Base-by-base conservation (phyloP, 2,888 invertebrate species). In the Sinohyriopsis cumingii region DNA sequence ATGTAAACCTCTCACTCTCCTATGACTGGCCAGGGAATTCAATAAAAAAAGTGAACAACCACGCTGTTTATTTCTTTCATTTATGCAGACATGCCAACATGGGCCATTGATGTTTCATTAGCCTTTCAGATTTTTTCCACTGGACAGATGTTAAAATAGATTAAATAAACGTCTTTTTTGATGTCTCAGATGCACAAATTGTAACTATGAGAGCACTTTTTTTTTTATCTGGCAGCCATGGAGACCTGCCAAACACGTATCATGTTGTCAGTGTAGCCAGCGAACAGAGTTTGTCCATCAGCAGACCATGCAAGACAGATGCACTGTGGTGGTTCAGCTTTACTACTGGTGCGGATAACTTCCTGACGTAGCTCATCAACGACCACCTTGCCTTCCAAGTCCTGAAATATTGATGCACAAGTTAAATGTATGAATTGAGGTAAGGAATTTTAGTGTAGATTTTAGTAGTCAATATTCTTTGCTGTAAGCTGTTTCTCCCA, bases 301-400 rank as follows among this genome's bases (percentile, higher is more conserved):
- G 97, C 96, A 72, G 99, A 99, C 99, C 99, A 99, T 28, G 99
- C 98, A 87, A 99, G 92, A 7, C 97, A 99, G 82, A 97, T 93
- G 91, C 99, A 99, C 90, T 97, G 96, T 62, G 99, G 98, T 82
- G 96, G 96, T 87, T 96, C 96, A 65, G 95, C 94, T 91, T 97
- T 97, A 66, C 85, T 77, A 69, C 94, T 92, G 33, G 92, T 87
- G 92, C 92, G 87, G 76, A 97, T 95, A 83, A 98, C 95, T 89
- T 99, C 99, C n/a, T 98, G 97, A 88, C 95, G 94, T 81, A 99
- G 93, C 91, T 99, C 99, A 91, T 99, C 99, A 82, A 99, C 98
- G 93, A 98, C 96, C 91, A 97, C 96, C 93, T 99, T 99, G 92
- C 96, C 97, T 92, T 99, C 99, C 91, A 99, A 93, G 93, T 99